These are phyloP conservation scores for Meloidogyne chitwoodi DNA, from an alignment of 1,140 invertebrate genomes.

Conservation along the genomic window DNA sequence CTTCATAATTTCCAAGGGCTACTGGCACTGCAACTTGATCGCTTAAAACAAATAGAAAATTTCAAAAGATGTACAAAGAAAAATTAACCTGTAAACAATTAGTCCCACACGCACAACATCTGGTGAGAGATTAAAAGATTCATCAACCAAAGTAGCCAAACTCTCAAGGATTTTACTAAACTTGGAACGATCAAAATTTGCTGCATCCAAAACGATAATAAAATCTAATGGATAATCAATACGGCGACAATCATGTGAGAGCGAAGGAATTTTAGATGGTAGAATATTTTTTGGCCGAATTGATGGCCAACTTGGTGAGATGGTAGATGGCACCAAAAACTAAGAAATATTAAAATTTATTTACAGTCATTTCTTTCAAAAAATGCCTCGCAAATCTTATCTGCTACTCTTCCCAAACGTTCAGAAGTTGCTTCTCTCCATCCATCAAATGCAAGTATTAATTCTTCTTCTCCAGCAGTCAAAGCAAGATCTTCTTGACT, in stretches of 20 bases:
- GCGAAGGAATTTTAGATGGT: slow-evolving; percentile 7
- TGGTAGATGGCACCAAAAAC: slow-evolving; percentile 2
- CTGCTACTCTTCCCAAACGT: slow-evolving; percentile 48
- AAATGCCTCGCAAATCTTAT: slow-evolving; percentile 50
- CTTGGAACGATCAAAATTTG: slow-evolving; percentile 51
- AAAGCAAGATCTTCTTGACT: slow-evolving; percentile 35
- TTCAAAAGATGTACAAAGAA: not conserved
- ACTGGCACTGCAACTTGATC: slow-evolving; percentile 58
- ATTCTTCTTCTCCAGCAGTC: slow-evolving; percentile 31
- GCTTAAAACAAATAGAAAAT: slow-evolving; percentile 31
- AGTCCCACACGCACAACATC: slow-evolving; percentile 57
- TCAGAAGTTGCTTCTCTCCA: slow-evolving; percentile 50
- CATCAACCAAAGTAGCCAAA: slow-evolving; percentile 51
- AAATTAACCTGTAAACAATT: slow-evolving; percentile 49
- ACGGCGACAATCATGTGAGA: slow-evolving; percentile 17
- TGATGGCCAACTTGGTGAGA: slow-evolving; percentile 40
- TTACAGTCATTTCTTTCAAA: not conserved
- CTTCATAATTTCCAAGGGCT: slow-evolving; percentile 58
- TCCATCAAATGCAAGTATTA: slow-evolving; percentile 40
- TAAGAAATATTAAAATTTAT: not conserved
- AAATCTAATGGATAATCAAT: slow-evolving; percentile 52
- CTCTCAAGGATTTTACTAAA: slow-evolving; percentile 51
- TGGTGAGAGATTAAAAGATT: slow-evolving; percentile 57
- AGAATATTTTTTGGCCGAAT: slow-evolving; percentile 6
- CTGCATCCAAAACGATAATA: slow-evolving; percentile 53